phyloP scores from a whole-genome alignment of 92 coral and sea anemone genomes.

The Plumapathes pennacea region DNA sequence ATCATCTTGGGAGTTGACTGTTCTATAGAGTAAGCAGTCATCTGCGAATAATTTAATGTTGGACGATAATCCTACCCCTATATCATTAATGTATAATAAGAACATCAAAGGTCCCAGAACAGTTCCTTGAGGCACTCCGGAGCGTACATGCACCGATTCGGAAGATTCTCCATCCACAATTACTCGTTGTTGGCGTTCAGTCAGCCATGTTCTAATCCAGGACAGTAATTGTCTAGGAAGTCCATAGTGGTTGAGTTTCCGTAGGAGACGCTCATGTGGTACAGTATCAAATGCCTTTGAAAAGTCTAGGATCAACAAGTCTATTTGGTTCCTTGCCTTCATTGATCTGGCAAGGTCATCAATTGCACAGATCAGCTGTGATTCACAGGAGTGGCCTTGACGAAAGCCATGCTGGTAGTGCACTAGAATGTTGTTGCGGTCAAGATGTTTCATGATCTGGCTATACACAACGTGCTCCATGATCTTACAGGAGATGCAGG shows the following conservation, averaged over 20 bases:
- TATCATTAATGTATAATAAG: too few relatives aligned
- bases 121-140: constrained; percentile 11
- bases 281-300: not conserved
- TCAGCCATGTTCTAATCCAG: constrained; percentile 13
- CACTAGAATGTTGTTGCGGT: constrained; percentile 10
- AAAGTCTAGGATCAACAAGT: not conserved
- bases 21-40: too few relatives aligned
- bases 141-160: constrained; percentile 3
- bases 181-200: constrained; percentile 5
- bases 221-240: constrained; percentile 1
- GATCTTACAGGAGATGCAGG: constrained; percentile 10
- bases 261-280: constrained; percentile 5
- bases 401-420: constrained; percentile 20
- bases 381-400: constrained; percentile 27
- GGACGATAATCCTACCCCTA: too few relatives aligned
- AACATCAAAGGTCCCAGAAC: too few relatives aligned
- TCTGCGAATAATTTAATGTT: too few relatives aligned
- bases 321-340: not conserved
- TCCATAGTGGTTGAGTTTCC: constrained; percentile 1
- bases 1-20: too few relatives aligned
- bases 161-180: constrained; percentile 12
- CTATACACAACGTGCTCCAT: constrained; percentile 6
- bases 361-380: constrained; percentile 13
- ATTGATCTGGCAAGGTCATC: not conserved
- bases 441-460: constrained; percentile 15